These are phyloP conservation scores for Nycteola revayana DNA, from an alignment of 2,888 invertebrate species.

Conservation along the genomic window DNA sequence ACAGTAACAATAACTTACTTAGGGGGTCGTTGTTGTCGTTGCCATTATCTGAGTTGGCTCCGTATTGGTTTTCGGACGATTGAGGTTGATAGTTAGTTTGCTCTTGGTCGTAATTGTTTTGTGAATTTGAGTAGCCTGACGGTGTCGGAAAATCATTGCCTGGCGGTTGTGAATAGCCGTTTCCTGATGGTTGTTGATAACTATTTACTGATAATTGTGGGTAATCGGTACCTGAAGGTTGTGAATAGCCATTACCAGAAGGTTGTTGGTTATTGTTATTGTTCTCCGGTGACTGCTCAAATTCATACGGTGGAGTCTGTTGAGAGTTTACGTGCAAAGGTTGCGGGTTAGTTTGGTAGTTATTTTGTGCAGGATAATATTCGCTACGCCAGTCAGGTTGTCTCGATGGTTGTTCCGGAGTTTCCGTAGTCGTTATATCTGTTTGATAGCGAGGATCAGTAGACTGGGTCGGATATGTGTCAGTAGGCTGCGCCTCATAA, in stretches of 20 bases:
- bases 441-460: slow-evolving; percentile 17
- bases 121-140: slow-evolving; percentile 14
- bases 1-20: slow-evolving; percentile 50
- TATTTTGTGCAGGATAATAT: slow-evolving; percentile 1
- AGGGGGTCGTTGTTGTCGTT: slow-evolving; percentile 37
- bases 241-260: slow-evolving; percentile 5
- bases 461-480: slow-evolving; percentile 7
- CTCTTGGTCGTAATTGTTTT: slow-evolving; percentile 6
- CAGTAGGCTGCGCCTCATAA: slow-evolving; percentile 16
- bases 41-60: slow-evolving; percentile 9
- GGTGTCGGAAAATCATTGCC: slow-evolving; percentile 25
- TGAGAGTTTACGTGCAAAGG: too few relatives aligned
- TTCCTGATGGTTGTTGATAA: slow-evolving; percentile 15
- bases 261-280: slow-evolving; percentile 8
- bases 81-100: slow-evolving; percentile 3
- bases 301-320: background rate
- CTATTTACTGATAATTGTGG: slow-evolving; percentile 9
- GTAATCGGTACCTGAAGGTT: slow-evolving; percentile 6
- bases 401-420: slow-evolving; percentile 1
- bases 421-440: slow-evolving; percentile 2
- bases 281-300: background rate
- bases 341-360: background rate
- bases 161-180: slow-evolving; percentile 18
- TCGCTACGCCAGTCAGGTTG: too few relatives aligned
- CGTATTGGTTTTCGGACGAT: slow-evolving; percentile 11